Base-by-base conservation (phyloP, 2,113 vertebrate genomes). In the Dipodomys spectabilis region DNA sequence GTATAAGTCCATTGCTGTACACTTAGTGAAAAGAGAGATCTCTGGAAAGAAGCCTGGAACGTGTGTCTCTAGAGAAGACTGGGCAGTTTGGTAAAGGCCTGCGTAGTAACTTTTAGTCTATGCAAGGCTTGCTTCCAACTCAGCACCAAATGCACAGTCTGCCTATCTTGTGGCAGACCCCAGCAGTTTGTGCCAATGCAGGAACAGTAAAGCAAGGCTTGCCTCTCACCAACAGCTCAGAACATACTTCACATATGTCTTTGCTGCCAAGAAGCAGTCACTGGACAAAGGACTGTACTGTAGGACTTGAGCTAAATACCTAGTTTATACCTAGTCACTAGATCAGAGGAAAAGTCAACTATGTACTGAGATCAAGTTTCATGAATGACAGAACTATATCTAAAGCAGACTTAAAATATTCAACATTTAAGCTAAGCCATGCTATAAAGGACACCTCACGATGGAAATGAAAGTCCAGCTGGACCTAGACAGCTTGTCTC, bases 261-360 rank as follows among this genome's bases (percentile, higher is more conserved):
- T 67, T 93, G 74, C 78, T 74, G 79, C 64, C 85, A 81, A 82
- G 78, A 88, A 95, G 73, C 57, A 89, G 82, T 45, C 93, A 81
- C 22, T 32, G 69, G 86, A 77, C 7, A 80, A 71, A 86, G 68
- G 60, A 82, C 53, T 82, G 93, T 94, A 71, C 86, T 95, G 81
- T 83, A 95, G 91, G 92, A 86, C 92, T 96, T 95, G 86, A 95
- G 94, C 86, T 94, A 83, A 90, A 94, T 62, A 69, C 88, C 88
- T 94, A 91, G 91, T 95, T 92, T 96, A 86, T 30, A 95, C 84
- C 79, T 75, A 96, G 87, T 90, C 22, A 65, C n/a, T 88, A 90
- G 95, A 45, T 49, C 53, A 67, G 0, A 92, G 79, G 28, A 45
- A 69, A 86, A 95, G 74, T 57, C 83, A 64, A 84, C 73, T 78